Percentiles rank a stretch among this genome's conserved stretches.
Evolutionary conservation across 1,140 invertebrate genomes (phyloP).

Genomic region (Drosophila suzukii): DNA sequence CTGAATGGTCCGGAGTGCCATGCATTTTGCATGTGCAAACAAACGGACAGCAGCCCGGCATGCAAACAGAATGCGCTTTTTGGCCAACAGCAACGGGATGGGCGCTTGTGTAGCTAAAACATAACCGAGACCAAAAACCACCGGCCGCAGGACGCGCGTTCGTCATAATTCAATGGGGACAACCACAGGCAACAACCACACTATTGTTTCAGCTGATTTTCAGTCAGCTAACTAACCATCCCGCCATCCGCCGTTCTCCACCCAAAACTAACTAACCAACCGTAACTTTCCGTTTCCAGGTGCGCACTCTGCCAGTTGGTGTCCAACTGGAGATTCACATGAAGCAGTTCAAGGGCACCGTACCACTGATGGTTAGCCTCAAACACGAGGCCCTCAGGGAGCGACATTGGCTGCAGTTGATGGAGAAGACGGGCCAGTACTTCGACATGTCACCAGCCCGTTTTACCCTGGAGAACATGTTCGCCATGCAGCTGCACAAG

Average conservation of each 20-base stretch:
- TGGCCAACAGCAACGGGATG: conserved; percentile 36
- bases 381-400: conserved; percentile 95
- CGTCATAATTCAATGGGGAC: conserved; percentile 73
- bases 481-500: conserved; percentile 94
- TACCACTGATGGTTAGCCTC: conserved; percentile 94
- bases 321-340: conserved; percentile 91
- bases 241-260: no score
- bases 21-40: conserved; percentile 74
- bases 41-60: conserved; percentile 35
- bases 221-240: conserved; percentile 37
- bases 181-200: conserved; percentile 60
- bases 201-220: conserved; percentile 81
- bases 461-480: conserved; percentile 96
- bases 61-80: conserved; percentile 75
- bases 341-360: conserved; percentile 94
- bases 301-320: conserved; percentile 87
- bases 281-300: conserved; percentile 43
- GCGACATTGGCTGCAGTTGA: conserved; percentile 94
- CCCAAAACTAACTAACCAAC: conserved; percentile 43
- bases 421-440: conserved; percentile 91
- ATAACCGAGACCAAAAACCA: conserved; percentile 49
- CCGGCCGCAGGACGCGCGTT: conserved; percentile 48
- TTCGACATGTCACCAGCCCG: conserved; percentile 94
- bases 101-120: conserved; percentile 17
- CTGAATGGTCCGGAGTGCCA: conserved; percentile 34